These are phyloP conservation scores for Tortrix viridana DNA, from an alignment of 2,888 invertebrate species.

Conservation along the genomic window DNA sequence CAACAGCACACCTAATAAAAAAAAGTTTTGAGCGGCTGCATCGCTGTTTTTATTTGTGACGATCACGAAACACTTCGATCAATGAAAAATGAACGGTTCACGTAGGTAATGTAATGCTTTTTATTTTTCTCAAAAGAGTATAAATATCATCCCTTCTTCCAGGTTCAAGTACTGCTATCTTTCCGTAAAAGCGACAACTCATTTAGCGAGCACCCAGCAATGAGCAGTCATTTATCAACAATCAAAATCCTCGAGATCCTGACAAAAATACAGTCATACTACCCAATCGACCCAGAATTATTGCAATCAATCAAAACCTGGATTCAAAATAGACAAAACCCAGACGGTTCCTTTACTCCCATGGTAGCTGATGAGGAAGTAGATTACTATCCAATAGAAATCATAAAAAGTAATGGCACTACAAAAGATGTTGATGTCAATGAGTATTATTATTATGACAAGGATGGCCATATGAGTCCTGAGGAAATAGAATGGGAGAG, in stretches of 20 bases:
- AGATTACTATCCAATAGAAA: conserved; percentile 74
- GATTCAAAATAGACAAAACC: conserved; percentile 85
- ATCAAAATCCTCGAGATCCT: conserved; percentile 85
- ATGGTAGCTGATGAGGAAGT: conserved; percentile 84
- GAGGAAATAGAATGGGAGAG: conserved; percentile 80
- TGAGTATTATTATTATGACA: conserved; percentile 79
- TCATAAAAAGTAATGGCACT: conserved; percentile 65
- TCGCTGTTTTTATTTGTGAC: too few species aligned
- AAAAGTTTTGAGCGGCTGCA: too few species aligned
- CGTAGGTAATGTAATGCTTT: too few species aligned
- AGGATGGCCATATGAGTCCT: conserved; percentile 78
- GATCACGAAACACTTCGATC: too few species aligned
- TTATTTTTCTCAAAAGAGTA: neutral
- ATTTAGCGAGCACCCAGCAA: conserved; percentile 86
- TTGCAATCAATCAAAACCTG: conserved; percentile 85
- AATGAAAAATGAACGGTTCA: too few species aligned
- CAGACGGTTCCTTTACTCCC: conserved; percentile 85
- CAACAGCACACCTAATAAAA: too few species aligned
- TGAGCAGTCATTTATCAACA: conserved; percentile 85
- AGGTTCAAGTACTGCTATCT: conserved; percentile 86
- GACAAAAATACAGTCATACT: conserved; percentile 85
- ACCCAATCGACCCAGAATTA: conserved; percentile 85
- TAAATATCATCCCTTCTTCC: conserved; percentile 42
- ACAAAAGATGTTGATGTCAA: conserved; percentile 70
- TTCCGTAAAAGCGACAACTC: conserved; percentile 87